Base-by-base conservation (phyloP, 2,888 invertebrate genomes). In the Girardia tigrina region DNA sequence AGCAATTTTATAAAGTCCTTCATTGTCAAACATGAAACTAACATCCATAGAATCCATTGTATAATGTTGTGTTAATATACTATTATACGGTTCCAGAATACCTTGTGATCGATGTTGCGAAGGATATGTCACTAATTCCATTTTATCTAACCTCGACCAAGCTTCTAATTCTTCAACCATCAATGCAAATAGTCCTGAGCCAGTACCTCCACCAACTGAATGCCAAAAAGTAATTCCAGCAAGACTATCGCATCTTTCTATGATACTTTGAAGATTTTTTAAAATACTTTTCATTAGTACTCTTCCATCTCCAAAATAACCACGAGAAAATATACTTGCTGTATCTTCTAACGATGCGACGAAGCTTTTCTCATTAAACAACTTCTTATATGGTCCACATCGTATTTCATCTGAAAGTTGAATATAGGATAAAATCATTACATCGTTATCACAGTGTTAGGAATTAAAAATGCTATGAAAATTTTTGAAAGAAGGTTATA, bases 321-420 rank as follows among this genome's bases (percentile, higher is more conserved):
- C 78, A 28, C 78, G 28, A 28, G 78, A 74, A 74, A 74, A 78
- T 27, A 73, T 77, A 70, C 36, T 76, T 12, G 77, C 76, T 26
- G 77, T 73, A 74, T 77, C 77, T 72, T 78, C 77, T 29, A 76
- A 76, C 23, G 76, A 75, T 28, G 77, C 74, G 0, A 78, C 74
- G 2, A 78, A 26, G 27, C 29, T 36, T 27, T 78, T 75, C 1
- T 73, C 75, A 70, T 73, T 42, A 36, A 77, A 78, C 23, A 78
- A 70, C 20, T 77, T n/a, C 42, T 77, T 28, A 29, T 78, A 77
- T 0, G 23, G n/a, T 14, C 78, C 78, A 14, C 77, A 70, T 70
- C 76, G 42, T 20, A 78, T 75, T 42, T 77, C 78, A 75, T 78
- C 78, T 77, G n/a, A n/a, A n/a, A n/a, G n/a, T n/a, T n/a, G n/a